Conservation (phyloP, 2,113 vertebrate species). For the Xenus cinereus region DNA sequence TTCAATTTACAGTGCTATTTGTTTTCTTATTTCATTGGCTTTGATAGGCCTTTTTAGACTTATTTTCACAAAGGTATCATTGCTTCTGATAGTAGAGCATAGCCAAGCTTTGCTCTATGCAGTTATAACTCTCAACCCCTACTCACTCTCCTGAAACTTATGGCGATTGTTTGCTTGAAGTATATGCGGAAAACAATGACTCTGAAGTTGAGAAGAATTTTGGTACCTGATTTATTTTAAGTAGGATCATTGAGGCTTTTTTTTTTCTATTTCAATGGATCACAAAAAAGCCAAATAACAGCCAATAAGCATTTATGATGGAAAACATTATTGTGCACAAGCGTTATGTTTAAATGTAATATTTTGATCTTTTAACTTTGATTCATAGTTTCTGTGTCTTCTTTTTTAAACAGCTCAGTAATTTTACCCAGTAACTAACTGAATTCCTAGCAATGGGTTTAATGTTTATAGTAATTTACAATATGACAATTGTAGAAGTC, state of each 20-base stretch:
- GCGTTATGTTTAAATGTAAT: background rate
- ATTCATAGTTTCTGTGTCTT: background rate
- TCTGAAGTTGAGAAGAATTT: background rate
- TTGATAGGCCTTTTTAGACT: slow-evolving; percentile 38
- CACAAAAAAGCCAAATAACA: background rate
- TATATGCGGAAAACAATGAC: background rate
- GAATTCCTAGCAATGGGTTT: background rate
- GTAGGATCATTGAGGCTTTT: background rate
- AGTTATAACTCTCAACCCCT: background rate
- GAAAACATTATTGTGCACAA: background rate
- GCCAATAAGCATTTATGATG: background rate
- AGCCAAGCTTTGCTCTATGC: background rate
- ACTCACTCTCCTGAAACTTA: background rate
- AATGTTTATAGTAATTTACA: background rate
- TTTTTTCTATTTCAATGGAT: background rate
- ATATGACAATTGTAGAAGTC: background rate
- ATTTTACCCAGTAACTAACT: background rate
- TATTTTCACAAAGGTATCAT: background rate
- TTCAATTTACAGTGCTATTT: slow-evolving; percentile 30
- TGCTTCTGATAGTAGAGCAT: background rate
- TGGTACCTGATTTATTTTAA: background rate
- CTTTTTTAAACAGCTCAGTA: background rate
- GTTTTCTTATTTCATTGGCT: slow-evolving; percentile 67
- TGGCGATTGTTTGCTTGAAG: background rate
- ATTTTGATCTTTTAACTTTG: background rate